Base-by-base conservation (phyloP, 2,113 vertebrate genomes). In the Oryzias curvinotus region DNA sequence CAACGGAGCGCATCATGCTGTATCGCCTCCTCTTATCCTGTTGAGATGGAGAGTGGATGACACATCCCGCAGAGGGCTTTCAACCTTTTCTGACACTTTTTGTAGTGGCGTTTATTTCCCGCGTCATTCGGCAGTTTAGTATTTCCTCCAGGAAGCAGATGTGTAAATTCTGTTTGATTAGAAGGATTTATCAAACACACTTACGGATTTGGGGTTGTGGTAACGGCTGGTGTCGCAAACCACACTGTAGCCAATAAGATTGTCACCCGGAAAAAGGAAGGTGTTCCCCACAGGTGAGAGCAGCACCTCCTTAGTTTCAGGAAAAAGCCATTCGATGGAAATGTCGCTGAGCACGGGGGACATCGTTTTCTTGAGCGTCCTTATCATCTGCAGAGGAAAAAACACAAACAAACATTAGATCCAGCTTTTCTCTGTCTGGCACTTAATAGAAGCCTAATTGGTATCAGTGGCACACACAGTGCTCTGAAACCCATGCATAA, bases 321-420 rank as follows among this genome's bases (percentile, higher is more conserved):
- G 96, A 59, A 98, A 97, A 51, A 95, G 75, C 97, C 97, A 99
- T 47, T 99, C 95, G 47, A 98, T 94, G 0, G 94, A 92, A 71
- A 99, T 94, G 0, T 98, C 95, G 0, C 94, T 98, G 67, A 99
- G 91, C 4, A 94, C 93, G 0, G 96, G 95, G 0, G 91, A 92
- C 96, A 97, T 95, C 0, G 93, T 94, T 79, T 93, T 96, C 93
- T 97, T 98, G 89, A 99, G 86, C 0, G 93, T 94, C 64, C 91
- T 95, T 55, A 99, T 87, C 95, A 98, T 94, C 97, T 98, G 89
- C 19, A n/a, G 44, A 60, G 65, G 45, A 13, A 57, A 67, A 36
- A 36, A 36, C 8, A 36, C 30, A 36, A 70, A 62, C n/a, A 68
- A 52, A 21, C 23, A 58, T 36, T 44, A 75, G 65, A 66, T 13